Evolutionary conservation across 2,888 invertebrate species (phyloP).

Genomic region (Dynastes tityus): DNA sequence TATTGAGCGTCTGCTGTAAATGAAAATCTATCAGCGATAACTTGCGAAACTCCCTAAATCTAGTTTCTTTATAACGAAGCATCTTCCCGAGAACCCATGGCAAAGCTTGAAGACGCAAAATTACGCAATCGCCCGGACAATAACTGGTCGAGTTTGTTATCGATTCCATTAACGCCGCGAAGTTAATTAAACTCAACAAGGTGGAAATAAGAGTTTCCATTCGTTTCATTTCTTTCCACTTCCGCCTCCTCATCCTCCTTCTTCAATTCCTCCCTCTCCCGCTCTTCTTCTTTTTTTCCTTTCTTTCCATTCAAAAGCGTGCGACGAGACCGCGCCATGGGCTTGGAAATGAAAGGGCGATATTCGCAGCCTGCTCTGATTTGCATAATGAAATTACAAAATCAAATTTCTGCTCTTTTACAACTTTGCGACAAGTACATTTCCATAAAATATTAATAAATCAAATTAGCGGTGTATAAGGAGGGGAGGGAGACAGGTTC

Average conservation of each 20-base stretch:
- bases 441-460: conserved; percentile 49
- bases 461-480: conserved; percentile 9
- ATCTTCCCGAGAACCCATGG: neutral
- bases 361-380: conserved; percentile 47
- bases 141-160: conserved; percentile 46
- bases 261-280: too few species aligned
- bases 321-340: neutral
- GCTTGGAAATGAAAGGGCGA: conserved; percentile 22
- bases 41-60: neutral
- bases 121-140: conserved; percentile 45
- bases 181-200: conserved; percentile 47
- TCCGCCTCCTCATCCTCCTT: neutral
- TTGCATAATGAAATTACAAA: conserved; percentile 50
- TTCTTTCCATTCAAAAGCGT: neutral
- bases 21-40: neutral
- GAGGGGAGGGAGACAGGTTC: neutral
- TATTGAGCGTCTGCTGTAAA: too few species aligned
- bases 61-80: neutral
- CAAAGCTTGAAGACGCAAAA: conserved; percentile 4
- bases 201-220: conserved; percentile 46
- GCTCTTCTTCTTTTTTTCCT: neutral
- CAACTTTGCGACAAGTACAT: conserved; percentile 29
- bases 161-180: conserved; percentile 17
- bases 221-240: conserved; percentile 41
- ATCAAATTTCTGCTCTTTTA: conserved; percentile 50